A percentile compares a stretch with the other conserved stretches of the same genome.
These are phyloP conservation scores for Portunus trituberculatus DNA, from an alignment of 1,140 invertebrate species.

Conservation along the genomic window DNA sequence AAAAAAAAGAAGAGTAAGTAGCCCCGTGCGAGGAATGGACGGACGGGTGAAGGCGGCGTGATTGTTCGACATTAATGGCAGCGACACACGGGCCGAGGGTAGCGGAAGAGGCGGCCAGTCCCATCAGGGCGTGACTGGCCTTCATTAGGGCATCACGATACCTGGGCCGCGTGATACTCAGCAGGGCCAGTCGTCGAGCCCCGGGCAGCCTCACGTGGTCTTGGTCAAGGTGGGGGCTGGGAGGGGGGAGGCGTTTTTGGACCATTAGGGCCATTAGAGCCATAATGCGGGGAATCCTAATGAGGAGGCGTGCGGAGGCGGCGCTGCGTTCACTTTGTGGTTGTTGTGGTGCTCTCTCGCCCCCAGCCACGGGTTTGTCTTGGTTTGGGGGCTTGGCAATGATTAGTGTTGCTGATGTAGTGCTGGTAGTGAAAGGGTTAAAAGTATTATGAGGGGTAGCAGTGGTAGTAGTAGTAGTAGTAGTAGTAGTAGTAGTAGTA, in stretches of 20 bases:
- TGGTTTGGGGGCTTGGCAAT: neutral
- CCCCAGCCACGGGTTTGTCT: neutral
- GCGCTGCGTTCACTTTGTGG: neutral
- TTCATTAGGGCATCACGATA: slow-evolving; percentile 21
- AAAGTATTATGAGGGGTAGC: neutral
- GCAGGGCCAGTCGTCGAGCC: neutral
- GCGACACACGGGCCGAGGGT: neutral
- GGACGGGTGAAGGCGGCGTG: neutral
- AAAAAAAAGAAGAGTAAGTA: neutral
- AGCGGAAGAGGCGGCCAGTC: neutral
- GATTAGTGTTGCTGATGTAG: too few relatives aligned
- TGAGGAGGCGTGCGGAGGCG: neutral
- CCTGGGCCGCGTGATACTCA: neutral
- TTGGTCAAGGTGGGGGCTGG: neutral
- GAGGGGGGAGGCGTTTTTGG: neutral
- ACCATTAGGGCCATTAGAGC: slow-evolving; percentile 20
- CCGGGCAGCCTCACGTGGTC: slow-evolving; percentile 14
- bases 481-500: neutral
- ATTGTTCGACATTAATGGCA: neutral
- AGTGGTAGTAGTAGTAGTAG: neutral
- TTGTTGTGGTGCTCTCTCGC: neutral
- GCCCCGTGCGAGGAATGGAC: too few relatives aligned
- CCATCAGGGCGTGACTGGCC: neutral
- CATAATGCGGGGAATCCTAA: neutral
- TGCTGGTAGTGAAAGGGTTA: too few relatives aligned